Base-by-base conservation (phyloP, 2,113 vertebrate genomes). In the Megaceryle maxima region DNA sequence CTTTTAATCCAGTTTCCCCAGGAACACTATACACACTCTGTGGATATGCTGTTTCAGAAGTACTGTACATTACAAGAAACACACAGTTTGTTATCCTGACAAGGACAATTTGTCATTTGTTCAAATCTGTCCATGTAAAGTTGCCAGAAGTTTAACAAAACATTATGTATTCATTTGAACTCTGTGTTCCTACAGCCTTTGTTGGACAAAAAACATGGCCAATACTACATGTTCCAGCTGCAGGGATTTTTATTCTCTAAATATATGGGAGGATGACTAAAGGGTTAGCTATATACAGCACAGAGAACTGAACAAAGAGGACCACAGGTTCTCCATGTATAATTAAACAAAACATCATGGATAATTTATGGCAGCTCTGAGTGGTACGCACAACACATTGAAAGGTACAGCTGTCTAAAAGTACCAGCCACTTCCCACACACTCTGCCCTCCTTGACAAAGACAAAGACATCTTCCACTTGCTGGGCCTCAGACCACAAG, bases 91-190 rank as follows among this genome's bases (percentile, higher is more conserved):
- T 83, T 93, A 62, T 13, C 29, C 81, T 94, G 90, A 94, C 60
- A 78, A 81, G 56, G 63, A 89, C 73, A 81, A 74, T 64, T 88
- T 92, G 60, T 94, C 88, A 70, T 88, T 93, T 96, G 62, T 85
- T 94, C 83, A 80, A 83, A 63, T 26, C 66, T 76, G 75, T 62
- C 88, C 88, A 28, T 92, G 75, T 69, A 75, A 83, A 62, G 46
- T 90, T 96, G 92, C 94, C 97, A 96, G 78, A 96, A 90, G 29
- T 92, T 90, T 91, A 97, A 86, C 90, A 96, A 96, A 94, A 96
- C 56, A 7, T 96, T 94, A 94, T 86, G 92, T 84, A 97, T 97
- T 94, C 57, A 76, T 96, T 96, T 97, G 97, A 98, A 98, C 97
- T 97, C 74, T 90, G 46, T 97, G 97, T 97, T 98, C 97, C 94